Conservation (phyloP, 2,113 vertebrate genomes). For the Fregata magnificens region DNA sequence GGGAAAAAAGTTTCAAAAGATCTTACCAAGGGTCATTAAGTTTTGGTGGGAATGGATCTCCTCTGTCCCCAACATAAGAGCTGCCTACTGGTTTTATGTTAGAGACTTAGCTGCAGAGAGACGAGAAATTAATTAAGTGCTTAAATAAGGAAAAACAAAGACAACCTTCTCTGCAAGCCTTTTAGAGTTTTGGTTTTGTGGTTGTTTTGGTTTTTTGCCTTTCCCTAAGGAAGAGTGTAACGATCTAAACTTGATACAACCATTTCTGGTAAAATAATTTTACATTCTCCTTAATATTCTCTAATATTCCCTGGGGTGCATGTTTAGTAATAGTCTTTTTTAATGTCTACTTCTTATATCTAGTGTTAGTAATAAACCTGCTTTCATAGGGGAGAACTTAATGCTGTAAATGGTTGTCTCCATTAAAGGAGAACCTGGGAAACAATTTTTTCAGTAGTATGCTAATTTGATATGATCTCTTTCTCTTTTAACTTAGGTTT, state of each 20-base stretch:
- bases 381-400: background rate
- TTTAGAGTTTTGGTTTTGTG: background rate
- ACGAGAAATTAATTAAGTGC: background rate
- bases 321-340: background rate
- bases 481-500: background rate
- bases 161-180: background rate
- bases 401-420: background rate
- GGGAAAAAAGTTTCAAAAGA: background rate
- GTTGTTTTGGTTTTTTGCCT: background rate
- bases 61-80: background rate
- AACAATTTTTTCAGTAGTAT: background rate
- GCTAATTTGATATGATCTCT: background rate
- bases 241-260: background rate
- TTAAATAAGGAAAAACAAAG: background rate
- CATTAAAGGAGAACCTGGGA: background rate
- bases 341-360: background rate
- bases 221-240: background rate
- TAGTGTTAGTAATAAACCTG: background rate
- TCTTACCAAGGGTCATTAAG: background rate
- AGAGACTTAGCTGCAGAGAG: background rate
- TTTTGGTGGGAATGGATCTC: background rate
- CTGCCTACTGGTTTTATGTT: background rate
- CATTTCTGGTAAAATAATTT: background rate
- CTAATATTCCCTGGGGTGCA: background rate
- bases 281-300: background rate